Percentiles rank a stretch among this genome's conserved stretches.
phyloP scores from a whole-genome alignment of 2,888 invertebrate species.

The Hofmannophila pseudospretella region DNA sequence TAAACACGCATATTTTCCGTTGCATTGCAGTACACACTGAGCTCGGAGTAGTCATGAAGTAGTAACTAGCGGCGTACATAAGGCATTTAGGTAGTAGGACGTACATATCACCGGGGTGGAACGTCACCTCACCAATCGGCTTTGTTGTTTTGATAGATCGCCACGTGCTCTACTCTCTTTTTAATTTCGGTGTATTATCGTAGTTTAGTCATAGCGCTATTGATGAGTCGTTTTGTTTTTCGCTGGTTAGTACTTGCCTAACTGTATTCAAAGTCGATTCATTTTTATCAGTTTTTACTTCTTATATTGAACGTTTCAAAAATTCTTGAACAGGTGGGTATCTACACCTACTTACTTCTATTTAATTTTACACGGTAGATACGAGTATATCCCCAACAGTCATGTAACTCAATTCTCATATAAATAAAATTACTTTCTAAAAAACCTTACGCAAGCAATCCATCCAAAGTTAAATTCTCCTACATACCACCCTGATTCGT shows the following conservation, averaged over 20 bases:
- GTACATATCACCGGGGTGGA: slow-evolving; percentile 77
- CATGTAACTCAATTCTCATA: too few relatives aligned
- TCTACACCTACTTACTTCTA: too few relatives aligned
- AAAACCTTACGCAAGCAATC: too few relatives aligned
- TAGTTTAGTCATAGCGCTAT: neutral
- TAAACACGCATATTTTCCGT: slow-evolving; percentile 79
- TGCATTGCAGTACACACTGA: slow-evolving; percentile 79
- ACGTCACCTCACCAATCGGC: slow-evolving; percentile 76
- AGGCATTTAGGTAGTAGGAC: slow-evolving; percentile 78
- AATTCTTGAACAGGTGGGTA: too few relatives aligned
- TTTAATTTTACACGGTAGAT: too few relatives aligned
- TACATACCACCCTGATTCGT: too few relatives aligned
- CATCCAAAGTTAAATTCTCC: too few relatives aligned
- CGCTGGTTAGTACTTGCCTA: neutral
- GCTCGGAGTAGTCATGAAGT: slow-evolving; percentile 78
- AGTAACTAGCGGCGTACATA: slow-evolving; percentile 78
- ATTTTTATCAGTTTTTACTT: too few relatives aligned
- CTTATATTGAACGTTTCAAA: too few relatives aligned
- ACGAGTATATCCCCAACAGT: too few relatives aligned
- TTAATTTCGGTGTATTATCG: slow-evolving; percentile 47
- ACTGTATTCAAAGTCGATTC: neutral
- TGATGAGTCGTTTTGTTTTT: neutral
- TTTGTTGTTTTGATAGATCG: slow-evolving; percentile 77
- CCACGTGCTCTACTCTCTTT: slow-evolving; percentile 69
- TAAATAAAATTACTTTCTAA: too few relatives aligned